These are phyloP conservation scores for Achlya flavicornis DNA, from an alignment of 2,888 invertebrate genomes.

Conservation along the genomic window DNA sequence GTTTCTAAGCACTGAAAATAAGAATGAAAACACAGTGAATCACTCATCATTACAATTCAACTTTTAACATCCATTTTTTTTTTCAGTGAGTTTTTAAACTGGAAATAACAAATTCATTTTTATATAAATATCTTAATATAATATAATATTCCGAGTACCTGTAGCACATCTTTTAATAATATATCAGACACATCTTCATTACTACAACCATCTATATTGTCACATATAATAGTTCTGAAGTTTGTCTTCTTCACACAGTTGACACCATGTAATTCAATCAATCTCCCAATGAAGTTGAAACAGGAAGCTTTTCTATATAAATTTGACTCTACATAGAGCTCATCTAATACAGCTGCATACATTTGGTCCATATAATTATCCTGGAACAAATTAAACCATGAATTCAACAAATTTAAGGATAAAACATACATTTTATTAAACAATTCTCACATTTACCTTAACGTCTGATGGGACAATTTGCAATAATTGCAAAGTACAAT, in stretches of 20 bases:
- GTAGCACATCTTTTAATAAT: conserved; percentile 55
- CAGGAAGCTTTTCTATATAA: conserved; percentile 62
- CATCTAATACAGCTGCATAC: conserved; percentile 54
- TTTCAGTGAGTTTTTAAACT: no score
- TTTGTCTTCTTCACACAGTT: conserved; percentile 61
- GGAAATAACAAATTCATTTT: no score
- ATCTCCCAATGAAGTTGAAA: conserved; percentile 52
- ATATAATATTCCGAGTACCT: conserved; percentile 52
- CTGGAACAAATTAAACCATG: conserved; percentile 46
- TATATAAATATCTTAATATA: no score
- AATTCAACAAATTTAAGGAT: neutral
- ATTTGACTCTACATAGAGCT: conserved; percentile 64
- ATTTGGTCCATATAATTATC: conserved; percentile 56
- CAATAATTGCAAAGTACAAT: conserved; percentile 53
- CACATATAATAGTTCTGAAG: conserved; percentile 58
- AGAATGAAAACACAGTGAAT: neutral
- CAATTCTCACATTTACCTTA: conserved; percentile 49
- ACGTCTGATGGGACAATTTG: conserved; percentile 50
- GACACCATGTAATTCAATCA: conserved; percentile 59
- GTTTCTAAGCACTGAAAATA: conserved; percentile 64
- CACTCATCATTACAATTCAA: neutral
- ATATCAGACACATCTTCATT: conserved; percentile 60
- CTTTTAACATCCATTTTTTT: no score
- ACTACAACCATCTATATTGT: conserved; percentile 63
- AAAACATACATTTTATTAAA: neutral